These are phyloP conservation scores for Vandiemenella viatica DNA, from an alignment of 2,888 invertebrate genomes.

Conservation along the genomic window DNA sequence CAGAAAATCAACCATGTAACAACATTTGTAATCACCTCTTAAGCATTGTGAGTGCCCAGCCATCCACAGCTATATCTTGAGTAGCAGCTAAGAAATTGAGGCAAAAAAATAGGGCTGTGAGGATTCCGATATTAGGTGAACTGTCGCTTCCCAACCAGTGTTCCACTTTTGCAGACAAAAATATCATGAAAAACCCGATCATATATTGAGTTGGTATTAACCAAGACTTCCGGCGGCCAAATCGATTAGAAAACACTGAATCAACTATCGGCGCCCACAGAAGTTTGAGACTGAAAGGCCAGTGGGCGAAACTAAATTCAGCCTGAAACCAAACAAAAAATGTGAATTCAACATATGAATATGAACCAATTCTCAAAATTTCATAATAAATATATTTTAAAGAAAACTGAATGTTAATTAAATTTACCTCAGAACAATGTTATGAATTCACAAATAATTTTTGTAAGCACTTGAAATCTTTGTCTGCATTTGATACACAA, in stretches of 20 bases:
- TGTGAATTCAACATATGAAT: too few species aligned
- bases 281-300: conserved; percentile 85
- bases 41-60: conserved; percentile 98
- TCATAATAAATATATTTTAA: too few species aligned
- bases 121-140: conserved; percentile 52
- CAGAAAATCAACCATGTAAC: neutral
- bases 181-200: conserved; percentile 77
- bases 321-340: conserved; percentile 44
- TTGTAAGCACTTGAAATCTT: conserved; percentile 1
- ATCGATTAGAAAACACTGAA: conserved; percentile 62
- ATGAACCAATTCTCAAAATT: neutral
- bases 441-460: conserved; percentile 16
- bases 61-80: conserved; percentile 98
- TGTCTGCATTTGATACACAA: too few species aligned
- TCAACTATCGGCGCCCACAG: conserved; percentile 98
- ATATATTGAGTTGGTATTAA: conserved; percentile 87
- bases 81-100: conserved; percentile 95
- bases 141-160: conserved; percentile 54
- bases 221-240: conserved; percentile 92
- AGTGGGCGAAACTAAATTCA: conserved; percentile 83
- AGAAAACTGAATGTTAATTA: too few species aligned
- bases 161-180: conserved; percentile 60
- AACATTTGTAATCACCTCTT: conserved; percentile 48
- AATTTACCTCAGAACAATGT: too few species aligned
- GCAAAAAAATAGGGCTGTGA: conserved; percentile 77